Evolutionary conservation across 2,797 vertebrate genomes (phyloP).

Genomic region (Rhincodon typus): DNA sequence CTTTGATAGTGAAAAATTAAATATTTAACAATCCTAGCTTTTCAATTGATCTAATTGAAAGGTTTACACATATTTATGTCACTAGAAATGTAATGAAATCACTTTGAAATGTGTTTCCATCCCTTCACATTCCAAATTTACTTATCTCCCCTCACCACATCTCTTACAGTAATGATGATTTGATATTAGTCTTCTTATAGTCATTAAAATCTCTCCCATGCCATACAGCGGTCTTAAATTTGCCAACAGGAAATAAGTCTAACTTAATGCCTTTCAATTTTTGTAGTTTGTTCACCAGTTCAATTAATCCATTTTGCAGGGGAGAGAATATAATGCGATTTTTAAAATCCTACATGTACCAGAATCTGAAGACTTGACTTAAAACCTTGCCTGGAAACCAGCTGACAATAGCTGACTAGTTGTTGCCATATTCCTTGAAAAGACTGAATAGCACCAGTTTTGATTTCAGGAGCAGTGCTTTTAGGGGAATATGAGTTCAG

Average conservation of each 20-base stretch:
- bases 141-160: no score
- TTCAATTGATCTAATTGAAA: conserved; percentile 6
- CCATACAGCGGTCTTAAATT: not conserved
- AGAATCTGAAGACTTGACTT: not conserved
- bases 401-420: not conserved
- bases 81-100: not conserved
- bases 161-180: not conserved
- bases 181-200: not conserved
- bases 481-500: not conserved
- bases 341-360: not conserved
- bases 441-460: not conserved
- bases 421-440: not conserved
- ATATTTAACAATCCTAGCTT: not conserved
- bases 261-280: not conserved
- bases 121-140: not conserved
- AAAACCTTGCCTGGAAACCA: not conserved
- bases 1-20: not conserved
- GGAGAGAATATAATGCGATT: not conserved
- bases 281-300: not conserved
- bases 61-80: not conserved
- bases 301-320: not conserved
- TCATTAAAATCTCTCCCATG: not conserved
- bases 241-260: not conserved
- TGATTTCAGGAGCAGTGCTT: not conserved
- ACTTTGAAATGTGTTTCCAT: not conserved